These are phyloP conservation scores for Karalla daura DNA, from an alignment of 2,797 vertebrate genomes.

Conservation along the genomic window DNA sequence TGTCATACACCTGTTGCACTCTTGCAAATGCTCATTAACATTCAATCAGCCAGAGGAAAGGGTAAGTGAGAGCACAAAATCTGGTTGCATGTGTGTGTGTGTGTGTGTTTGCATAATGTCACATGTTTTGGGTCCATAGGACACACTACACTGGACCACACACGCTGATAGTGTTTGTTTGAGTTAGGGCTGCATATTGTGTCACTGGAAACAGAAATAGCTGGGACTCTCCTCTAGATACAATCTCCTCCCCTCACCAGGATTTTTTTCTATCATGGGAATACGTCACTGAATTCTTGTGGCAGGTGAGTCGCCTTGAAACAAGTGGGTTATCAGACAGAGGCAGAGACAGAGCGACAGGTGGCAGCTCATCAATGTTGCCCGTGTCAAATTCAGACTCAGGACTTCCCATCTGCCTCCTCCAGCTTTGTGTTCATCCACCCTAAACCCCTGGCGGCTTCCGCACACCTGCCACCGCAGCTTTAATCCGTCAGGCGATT, in stretches of 20 bases:
- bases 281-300: too few species aligned
- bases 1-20: too few species aligned
- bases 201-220: slow-evolving; percentile 9
- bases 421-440: slow-evolving; percentile 67
- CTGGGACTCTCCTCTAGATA: too few species aligned
- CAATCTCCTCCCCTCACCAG: too few species aligned
- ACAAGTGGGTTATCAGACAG: slow-evolving; percentile 23
- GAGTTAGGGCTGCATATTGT: slow-evolving; percentile 21
- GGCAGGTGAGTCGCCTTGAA: too few species aligned
- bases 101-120: slow-evolving; percentile 57
- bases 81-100: slow-evolving; percentile 34
- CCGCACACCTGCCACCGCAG: slow-evolving; percentile 49
- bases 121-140: slow-evolving; percentile 42
- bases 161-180: slow-evolving; percentile 22
- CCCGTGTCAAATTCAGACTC: slow-evolving; percentile 35
- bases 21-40: too few species aligned
- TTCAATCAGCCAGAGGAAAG: too few species aligned
- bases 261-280: too few species aligned
- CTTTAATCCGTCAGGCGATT: slow-evolving; percentile 50
- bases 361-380: slow-evolving; percentile 38
- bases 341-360: slow-evolving; percentile 56
- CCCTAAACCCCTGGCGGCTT: slow-evolving; percentile 62
- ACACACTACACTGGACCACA: slow-evolving; percentile 12
- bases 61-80: slow-evolving; percentile 28
- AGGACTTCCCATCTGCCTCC: slow-evolving; percentile 60